These are phyloP conservation scores for Panagrolaimus sp. DNA, from an alignment of 1,140 invertebrate species.

Conservation along the genomic window DNA sequence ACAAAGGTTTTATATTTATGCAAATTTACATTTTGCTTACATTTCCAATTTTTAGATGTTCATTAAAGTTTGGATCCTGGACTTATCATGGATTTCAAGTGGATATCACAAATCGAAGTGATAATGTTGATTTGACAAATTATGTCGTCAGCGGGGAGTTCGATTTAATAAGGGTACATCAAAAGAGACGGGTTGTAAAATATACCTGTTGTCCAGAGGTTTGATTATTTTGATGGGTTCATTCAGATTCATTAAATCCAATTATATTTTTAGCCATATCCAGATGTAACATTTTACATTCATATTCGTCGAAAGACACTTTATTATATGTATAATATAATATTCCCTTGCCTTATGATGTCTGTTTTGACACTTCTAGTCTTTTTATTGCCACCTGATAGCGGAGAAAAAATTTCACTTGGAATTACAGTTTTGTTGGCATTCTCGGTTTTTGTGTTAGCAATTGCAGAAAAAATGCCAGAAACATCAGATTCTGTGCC, in stretches of 20 bases:
- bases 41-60: conserved; percentile 21
- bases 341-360: conserved; percentile 79
- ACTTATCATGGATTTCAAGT: conserved; percentile 71
- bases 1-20: conserved; percentile 39
- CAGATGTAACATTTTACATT: conserved; percentile 69
- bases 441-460: conserved; percentile 89
- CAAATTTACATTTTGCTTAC: too few relatives aligned
- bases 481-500: conserved; percentile 79
- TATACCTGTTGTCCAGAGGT: conserved; percentile 46
- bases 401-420: conserved; percentile 72
- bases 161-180: conserved; percentile 61
- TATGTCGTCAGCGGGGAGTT: conserved; percentile 68
- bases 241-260: not conserved
- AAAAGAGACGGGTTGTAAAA: conserved; percentile 46
- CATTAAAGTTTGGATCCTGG: conserved; percentile 85
- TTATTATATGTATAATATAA: conserved; percentile 84
- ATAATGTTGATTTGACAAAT: conserved; percentile 65
- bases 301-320: conserved; percentile 68
- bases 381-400: conserved; percentile 83
- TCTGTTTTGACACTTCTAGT: conserved; percentile 77
- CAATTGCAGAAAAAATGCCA: conserved; percentile 79
- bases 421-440: conserved; percentile 82
- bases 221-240: not conserved
- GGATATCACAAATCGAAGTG: conserved; percentile 65
- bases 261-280: conserved; percentile 63